A percentile compares a stretch with the other conserved stretches of the same genome.
Evolutionary conservation across 2,888 invertebrate species (phyloP).

Genomic region (Ophraella communa): DNA sequence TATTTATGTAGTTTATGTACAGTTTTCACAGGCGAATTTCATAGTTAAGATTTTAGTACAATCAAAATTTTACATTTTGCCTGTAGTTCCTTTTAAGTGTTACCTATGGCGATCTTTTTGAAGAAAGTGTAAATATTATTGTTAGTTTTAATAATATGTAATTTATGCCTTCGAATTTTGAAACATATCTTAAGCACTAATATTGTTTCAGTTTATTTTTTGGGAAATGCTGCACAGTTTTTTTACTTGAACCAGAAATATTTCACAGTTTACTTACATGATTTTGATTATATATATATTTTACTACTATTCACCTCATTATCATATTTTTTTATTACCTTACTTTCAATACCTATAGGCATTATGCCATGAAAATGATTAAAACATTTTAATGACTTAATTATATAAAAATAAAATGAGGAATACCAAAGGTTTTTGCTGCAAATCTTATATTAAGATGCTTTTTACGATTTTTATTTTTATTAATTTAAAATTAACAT

Average conservation of each 20-base stretch:
- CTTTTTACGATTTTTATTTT: no score
- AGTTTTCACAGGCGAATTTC: constrained; percentile 29
- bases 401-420: no score
- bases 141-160: constrained; percentile 3
- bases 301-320: no score
- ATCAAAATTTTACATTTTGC: constrained; percentile 25
- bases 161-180: not conserved
- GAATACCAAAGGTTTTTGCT: no score
- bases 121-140: constrained; percentile 23
- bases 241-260: not conserved
- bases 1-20: constrained; percentile 36
- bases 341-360: no score
- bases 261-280: not conserved
- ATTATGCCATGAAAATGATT: no score
- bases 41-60: constrained; percentile 39
- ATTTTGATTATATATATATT: no score
- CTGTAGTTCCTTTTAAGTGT: constrained; percentile 31
- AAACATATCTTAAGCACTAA: not conserved
- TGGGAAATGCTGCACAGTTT: not conserved
- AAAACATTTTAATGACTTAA: no score
- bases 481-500: no score
- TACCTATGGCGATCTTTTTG: constrained; percentile 20
- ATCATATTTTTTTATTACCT: no score
- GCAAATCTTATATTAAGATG: no score
- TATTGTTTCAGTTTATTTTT: not conserved